phyloP scores from a whole-genome alignment of 2,888 invertebrate species.

The Halictus ligatus region DNA sequence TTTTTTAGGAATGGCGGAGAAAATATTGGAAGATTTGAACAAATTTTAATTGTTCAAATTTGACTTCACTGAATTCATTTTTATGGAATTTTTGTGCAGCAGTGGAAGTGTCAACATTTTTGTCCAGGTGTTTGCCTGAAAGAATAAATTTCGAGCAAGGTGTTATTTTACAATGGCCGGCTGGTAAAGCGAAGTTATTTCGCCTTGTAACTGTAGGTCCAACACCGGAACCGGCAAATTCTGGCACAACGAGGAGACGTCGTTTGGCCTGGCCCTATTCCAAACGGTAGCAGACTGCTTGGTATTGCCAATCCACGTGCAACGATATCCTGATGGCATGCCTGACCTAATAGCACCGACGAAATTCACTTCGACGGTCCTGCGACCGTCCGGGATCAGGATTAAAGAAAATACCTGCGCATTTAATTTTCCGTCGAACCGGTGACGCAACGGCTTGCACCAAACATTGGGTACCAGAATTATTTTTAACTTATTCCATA shows the following conservation, averaged over 20 bases:
- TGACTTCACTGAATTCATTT: background rate
- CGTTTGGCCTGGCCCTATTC: constrained; percentile 73
- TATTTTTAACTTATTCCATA: background rate
- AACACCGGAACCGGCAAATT: constrained; percentile 51
- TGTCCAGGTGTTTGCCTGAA: background rate
- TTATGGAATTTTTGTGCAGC: background rate
- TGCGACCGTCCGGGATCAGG: background rate
- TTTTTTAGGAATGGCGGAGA: too few species aligned
- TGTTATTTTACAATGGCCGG: constrained; percentile 12
- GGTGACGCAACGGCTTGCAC: background rate
- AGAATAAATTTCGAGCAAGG: background rate
- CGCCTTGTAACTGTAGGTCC: constrained; percentile 14
- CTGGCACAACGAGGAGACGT: constrained; percentile 70
- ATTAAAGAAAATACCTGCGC: constrained; percentile 14
- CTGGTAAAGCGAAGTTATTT: constrained; percentile 13
- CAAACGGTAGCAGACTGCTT: constrained; percentile 68
- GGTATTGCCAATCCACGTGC: constrained; percentile 62
- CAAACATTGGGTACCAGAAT: background rate
- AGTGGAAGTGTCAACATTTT: background rate
- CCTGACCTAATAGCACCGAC: constrained; percentile 67
- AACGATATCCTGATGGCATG: constrained; percentile 60
- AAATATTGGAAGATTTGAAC: too few species aligned
- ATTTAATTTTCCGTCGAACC: background rate
- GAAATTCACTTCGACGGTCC: constrained; percentile 19
- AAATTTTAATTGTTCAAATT: too few species aligned